These are phyloP conservation scores for Dasypolia templi DNA, from an alignment of 2,888 invertebrate genomes.

Conservation along the genomic window DNA sequence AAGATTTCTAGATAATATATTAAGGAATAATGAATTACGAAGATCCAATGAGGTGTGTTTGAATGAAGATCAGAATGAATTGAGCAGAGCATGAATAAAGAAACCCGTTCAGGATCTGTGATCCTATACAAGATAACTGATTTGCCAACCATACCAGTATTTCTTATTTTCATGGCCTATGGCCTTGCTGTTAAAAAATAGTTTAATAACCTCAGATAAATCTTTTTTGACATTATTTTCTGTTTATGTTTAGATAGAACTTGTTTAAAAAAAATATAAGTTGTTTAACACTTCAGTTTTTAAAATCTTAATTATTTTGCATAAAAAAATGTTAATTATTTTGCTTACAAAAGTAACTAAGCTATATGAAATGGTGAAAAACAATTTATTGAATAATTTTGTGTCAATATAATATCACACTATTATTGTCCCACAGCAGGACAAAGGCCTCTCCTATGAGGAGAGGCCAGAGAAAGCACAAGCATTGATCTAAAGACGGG, in stretches of 20 bases:
- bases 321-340: too few species aligned
- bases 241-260: constrained; percentile 7
- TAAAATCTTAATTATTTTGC: too few species aligned
- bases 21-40: background rate
- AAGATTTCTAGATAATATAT: constrained; percentile 36
- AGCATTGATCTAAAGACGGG: background rate
- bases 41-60: background rate
- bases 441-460: background rate
- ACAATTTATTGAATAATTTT: background rate
- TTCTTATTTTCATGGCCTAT: constrained; percentile 19
- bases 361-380: background rate
- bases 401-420: background rate
- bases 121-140: constrained; percentile 3
- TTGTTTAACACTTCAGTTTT: background rate
- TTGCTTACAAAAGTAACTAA: too few species aligned
- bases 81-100: constrained; percentile 8
- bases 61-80: background rate
- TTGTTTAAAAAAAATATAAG: too few species aligned
- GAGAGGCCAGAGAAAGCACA: too few species aligned
- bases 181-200: constrained; percentile 49
- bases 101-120: background rate
- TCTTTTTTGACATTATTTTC: constrained; percentile 12
- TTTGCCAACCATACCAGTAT: constrained; percentile 24
- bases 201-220: constrained; percentile 43
- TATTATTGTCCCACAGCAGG: background rate